Base-by-base conservation (phyloP, 64 coral and sea anemone genomes). In the Actinia equina region DNA sequence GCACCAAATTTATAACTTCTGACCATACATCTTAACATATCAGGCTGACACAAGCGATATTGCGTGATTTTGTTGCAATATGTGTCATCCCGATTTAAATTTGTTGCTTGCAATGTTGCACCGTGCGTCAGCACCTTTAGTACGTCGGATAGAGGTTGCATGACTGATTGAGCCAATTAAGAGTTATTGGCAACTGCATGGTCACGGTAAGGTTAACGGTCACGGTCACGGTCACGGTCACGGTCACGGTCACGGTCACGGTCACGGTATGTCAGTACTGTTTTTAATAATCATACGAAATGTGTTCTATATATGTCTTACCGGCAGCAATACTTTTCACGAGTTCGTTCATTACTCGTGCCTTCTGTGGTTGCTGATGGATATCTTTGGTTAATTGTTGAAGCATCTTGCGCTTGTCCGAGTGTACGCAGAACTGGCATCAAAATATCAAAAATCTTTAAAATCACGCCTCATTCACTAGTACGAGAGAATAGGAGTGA, bases 351-450 rank as follows among this genome's bases (percentile, higher is more conserved):
- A 98, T 98, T 49, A 98, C 96, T 83, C 91, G 88, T 7, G 94
- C 96, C 78, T 98, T 98, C 56, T 98, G 87, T 4, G 96, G 96
- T 17, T 95, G 93, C 41, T 94, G 96, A 56, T 98, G 92, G 56
- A 98, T 98, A 44, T 98, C 96, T 83, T 86, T 94, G 14, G 93
- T 98, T 71, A 98, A 26, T 71, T 98, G 93, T 62, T 98, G 96
- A 3, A 98, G 77, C 87, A 94, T 98, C 85, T 95, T 98, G 54
- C 93, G 88, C 43, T 98, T 98, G 88, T 98, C 96, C 19, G 93
- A 92, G 79, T 98, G 96, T 3, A 98, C 96, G 86, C 96, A 98
- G 65, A 98, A 98, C 96, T 98, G 43, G 87, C 30, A 76, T 12
- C 77, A 55, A 27, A 82, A 77, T 16, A 61, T 27, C 16, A 49